These are phyloP conservation scores for Syngnathus typhle DNA, from an alignment of 2,113 vertebrate genomes.

Conservation along the genomic window DNA sequence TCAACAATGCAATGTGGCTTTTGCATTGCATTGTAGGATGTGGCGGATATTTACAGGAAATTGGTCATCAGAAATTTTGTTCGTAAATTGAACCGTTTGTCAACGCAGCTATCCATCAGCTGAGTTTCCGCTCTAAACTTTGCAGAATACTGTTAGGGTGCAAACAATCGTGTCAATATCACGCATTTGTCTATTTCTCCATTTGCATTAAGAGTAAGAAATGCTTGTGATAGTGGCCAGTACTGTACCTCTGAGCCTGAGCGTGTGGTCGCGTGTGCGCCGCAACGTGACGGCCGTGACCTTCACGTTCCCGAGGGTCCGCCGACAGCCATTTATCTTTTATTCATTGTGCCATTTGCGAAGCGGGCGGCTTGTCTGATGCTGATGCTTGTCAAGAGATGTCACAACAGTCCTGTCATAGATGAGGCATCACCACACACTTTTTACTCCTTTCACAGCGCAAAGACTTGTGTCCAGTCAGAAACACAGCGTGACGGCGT, in stretches of 20 bases:
- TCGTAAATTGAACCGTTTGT: not conserved
- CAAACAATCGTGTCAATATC: not conserved
- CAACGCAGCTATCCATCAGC: not conserved
- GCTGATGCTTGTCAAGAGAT: slow-evolving; percentile 48
- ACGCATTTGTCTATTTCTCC: not conserved
- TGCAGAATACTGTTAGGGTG: not conserved
- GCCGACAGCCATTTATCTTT: slow-evolving; percentile 66
- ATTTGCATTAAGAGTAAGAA: not conserved
- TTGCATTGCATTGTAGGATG: not conserved
- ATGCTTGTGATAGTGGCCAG: not conserved
- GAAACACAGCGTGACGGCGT: not conserved
- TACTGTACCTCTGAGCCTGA: not conserved
- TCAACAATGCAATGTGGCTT: not conserved
- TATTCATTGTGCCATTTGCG: slow-evolving; percentile 70
- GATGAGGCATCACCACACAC: slow-evolving; percentile 2
- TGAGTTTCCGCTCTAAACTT: not conserved
- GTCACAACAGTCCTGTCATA: slow-evolving; percentile 35
- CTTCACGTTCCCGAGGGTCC: slow-evolving; percentile 56
- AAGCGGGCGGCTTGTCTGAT: slow-evolving; percentile 47
- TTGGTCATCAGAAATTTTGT: too few relatives aligned
- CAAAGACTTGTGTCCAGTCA: not conserved
- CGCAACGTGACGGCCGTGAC: slow-evolving; percentile 51
- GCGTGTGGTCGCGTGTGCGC: not conserved
- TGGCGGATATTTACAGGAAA: too few relatives aligned
- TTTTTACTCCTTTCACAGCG: not conserved